A percentile compares a stretch with the other conserved stretches of the same genome.
Evolutionary conservation across 2,888 invertebrate species (phyloP).

Genomic region (Alentia gelatinosa): DNA sequence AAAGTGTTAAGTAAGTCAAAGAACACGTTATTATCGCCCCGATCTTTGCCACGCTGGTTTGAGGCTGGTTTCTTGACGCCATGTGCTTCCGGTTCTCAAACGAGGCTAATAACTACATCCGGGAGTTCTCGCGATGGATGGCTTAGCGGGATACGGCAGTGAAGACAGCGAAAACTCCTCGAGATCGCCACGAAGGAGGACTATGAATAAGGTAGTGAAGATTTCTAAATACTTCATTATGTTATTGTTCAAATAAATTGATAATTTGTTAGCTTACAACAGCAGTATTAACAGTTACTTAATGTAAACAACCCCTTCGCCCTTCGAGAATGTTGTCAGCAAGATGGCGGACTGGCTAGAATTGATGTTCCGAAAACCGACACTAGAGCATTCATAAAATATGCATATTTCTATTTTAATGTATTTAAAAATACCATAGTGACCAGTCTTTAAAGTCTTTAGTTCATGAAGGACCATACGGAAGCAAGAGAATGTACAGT

Average conservation of each 20-base stretch:
- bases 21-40: no score
- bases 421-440: no score
- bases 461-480: no score
- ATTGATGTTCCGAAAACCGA: background rate
- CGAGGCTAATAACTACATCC: slow-evolving; percentile 27
- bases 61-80: no score
- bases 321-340: slow-evolving; percentile 15
- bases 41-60: background rate
- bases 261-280: background rate
- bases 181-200: background rate
- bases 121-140: slow-evolving; percentile 46
- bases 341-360: slow-evolving; percentile 33
- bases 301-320: slow-evolving; percentile 17
- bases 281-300: background rate
- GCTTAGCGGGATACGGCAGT: slow-evolving; percentile 47
- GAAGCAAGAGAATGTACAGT: no score
- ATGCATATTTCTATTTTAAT: no score
- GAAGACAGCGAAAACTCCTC: slow-evolving; percentile 46
- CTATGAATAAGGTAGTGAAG: background rate
- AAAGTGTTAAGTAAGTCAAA: no score
- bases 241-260: background rate
- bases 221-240: background rate
- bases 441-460: no score
- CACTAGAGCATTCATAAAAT: background rate
- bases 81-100: slow-evolving; percentile 29